Evolutionary conservation across 2,113 vertebrate genomes (phyloP).

Genomic region (Cnemophilus loriae): DNA sequence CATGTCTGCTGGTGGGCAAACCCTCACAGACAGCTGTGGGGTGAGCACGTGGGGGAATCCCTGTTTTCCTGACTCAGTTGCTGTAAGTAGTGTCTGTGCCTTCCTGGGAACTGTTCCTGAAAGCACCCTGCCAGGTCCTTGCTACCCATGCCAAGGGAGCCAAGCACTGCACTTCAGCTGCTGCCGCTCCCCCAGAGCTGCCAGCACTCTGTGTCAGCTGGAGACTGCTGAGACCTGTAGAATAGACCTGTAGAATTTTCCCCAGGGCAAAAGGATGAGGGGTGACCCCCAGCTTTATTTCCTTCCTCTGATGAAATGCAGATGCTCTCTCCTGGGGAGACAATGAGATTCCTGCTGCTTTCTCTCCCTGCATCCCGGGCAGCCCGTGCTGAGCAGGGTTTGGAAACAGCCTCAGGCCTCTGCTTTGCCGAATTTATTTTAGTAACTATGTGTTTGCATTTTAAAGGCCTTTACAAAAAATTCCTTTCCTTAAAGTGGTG

Average conservation of each 20-base stretch:
- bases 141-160: background rate
- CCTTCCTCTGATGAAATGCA: conserved; percentile 8
- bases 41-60: background rate
- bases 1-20: background rate
- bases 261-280: background rate
- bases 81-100: background rate
- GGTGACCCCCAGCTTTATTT: background rate
- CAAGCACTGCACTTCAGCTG: background rate
- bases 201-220: background rate
- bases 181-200: background rate
- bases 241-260: background rate
- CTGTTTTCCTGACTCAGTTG: background rate
- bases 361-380: background rate
- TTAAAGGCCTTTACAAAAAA: background rate
- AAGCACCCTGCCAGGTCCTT: background rate
- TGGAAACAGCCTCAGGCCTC: background rate
- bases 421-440: background rate
- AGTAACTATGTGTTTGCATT: conserved; percentile 29
- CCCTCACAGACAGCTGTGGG: background rate
- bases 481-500: background rate
- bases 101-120: background rate
- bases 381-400: conserved; percentile 2
- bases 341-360: background rate
- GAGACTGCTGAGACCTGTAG: background rate
- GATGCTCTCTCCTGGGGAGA: background rate